Percentiles rank a stretch among this genome's conserved stretches.
These are phyloP conservation scores for Plebejus anna DNA, from an alignment of 2,888 invertebrate species.

Conservation along the genomic window DNA sequence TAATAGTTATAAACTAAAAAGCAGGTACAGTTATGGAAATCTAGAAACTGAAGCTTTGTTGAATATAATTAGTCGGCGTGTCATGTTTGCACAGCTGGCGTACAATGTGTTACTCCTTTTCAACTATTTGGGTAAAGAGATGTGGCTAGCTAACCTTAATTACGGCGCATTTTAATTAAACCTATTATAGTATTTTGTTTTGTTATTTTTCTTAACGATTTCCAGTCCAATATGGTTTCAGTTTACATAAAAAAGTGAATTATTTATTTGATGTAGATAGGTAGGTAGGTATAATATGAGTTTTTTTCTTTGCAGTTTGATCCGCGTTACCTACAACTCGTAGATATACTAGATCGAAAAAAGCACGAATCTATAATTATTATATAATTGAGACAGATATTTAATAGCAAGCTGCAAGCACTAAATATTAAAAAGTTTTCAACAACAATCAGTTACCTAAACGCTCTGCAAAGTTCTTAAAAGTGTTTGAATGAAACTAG, in stretches of 20 bases:
- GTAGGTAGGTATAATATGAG: no score
- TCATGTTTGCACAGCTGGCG: conserved; percentile 9
- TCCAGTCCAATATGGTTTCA: no score
- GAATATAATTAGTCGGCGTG: conserved; percentile 9
- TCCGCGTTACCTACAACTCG: no score
- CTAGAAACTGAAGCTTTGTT: conserved; percentile 14
- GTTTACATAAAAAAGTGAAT: no score
- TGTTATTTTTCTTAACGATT: no score
- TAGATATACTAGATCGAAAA: background rate
- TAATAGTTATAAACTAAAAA: background rate
- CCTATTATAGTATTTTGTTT: no score
- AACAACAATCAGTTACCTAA: background rate
- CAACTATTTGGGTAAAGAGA: no score
- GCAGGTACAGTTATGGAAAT: background rate
- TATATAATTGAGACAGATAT: no score
- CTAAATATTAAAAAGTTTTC: background rate
- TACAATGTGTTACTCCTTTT: conserved; percentile 2
- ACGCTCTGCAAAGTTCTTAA: background rate
- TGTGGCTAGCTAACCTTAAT: no score
- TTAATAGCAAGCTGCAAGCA: background rate
- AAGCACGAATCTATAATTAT: background rate
- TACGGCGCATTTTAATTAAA: no score
- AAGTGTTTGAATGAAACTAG: conserved; percentile 10
- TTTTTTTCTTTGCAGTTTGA: no score
- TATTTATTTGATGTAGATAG: no score